Evolutionary conservation across 2,113 vertebrate genomes (phyloP).

Genomic region (Benitochromis conjunctus): DNA sequence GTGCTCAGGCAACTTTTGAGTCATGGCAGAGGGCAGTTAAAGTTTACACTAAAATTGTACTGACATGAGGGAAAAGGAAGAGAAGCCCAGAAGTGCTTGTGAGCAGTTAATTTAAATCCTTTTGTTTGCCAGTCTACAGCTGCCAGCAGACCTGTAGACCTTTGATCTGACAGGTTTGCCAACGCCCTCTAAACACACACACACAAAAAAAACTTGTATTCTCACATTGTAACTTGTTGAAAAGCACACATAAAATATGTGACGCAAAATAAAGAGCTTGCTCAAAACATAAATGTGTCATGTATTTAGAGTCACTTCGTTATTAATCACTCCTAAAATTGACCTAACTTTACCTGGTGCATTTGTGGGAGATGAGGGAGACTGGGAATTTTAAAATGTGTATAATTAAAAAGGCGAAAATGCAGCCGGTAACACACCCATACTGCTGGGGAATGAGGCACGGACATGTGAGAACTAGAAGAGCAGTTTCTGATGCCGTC

Average conservation of each 20-base stretch:
- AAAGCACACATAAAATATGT: conserved; percentile 48
- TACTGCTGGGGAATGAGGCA: conserved; percentile 38
- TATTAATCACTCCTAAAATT: not conserved
- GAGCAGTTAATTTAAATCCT: not conserved
- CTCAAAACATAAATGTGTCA: not conserved
- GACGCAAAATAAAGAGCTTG: conserved; percentile 45
- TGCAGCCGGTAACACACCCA: conserved; percentile 31
- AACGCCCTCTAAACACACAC: not conserved
- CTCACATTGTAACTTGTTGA: conserved; percentile 43
- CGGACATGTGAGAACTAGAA: not conserved
- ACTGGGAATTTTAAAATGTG: conserved; percentile 1
- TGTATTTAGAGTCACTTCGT: not conserved
- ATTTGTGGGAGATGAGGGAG: not conserved
- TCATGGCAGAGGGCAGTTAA: conserved; percentile 1
- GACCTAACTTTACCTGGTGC: not conserved
- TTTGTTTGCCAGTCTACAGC: conserved; percentile 8
- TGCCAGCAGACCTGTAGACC: conserved; percentile 36
- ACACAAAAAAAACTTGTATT: conserved; percentile 3
- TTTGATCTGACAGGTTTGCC: conserved; percentile 20
- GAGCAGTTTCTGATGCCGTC: conserved; percentile 33
- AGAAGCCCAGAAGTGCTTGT: not conserved
- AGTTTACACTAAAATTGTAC: conserved; percentile 30
- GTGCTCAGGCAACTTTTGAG: conserved; percentile 1
- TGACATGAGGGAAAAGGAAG: not conserved
- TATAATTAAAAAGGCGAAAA: not conserved